phyloP scores from a whole-genome alignment of 2,113 vertebrate species.

The Steatornis caripensis region DNA sequence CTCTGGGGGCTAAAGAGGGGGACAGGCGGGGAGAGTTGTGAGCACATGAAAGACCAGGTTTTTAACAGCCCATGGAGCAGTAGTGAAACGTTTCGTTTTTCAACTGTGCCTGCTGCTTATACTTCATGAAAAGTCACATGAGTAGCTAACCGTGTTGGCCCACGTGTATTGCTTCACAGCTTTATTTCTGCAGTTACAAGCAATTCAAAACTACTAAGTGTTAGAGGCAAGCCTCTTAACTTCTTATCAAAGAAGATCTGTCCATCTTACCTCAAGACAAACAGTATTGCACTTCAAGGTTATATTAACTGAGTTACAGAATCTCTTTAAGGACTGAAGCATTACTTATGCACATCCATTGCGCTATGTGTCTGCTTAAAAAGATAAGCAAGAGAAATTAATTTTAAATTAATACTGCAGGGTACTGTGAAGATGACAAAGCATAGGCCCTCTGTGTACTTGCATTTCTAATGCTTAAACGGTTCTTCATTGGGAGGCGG shows the following conservation, averaged over 20 bases:
- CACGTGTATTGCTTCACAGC: constrained; percentile 59
- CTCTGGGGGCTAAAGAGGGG: not conserved
- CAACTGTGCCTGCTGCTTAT: not conserved
- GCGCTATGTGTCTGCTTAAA: constrained; percentile 61
- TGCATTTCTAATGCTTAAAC: constrained; percentile 62
- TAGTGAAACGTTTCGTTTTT: constrained; percentile 47
- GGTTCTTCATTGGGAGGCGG: constrained; percentile 20
- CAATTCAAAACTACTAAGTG: constrained; percentile 60
- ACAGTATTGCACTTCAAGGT: constrained; percentile 78
- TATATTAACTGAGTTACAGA: constrained; percentile 66
- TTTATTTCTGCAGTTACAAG: constrained; percentile 71
- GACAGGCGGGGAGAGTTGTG: not conserved
- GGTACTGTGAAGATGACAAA: constrained; percentile 64
- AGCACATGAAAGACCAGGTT: constrained; percentile 5
- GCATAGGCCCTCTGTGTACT: constrained; percentile 61
- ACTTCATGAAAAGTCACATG: constrained; percentile 19
- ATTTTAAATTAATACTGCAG: constrained; percentile 72
- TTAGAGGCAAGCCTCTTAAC: constrained; percentile 53
- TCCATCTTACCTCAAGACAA: constrained; percentile 64
- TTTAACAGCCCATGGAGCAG: constrained; percentile 15
- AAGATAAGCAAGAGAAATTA: constrained; percentile 72
- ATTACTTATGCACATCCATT: constrained; percentile 56
- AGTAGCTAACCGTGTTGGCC: constrained; percentile 39
- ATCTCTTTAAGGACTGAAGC: constrained; percentile 62
- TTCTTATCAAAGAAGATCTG: constrained; percentile 57